Percentiles rank a stretch among this genome's conserved stretches.
Conservation (phyloP, 2,113 vertebrate species). For the Cathartes aura region DNA sequence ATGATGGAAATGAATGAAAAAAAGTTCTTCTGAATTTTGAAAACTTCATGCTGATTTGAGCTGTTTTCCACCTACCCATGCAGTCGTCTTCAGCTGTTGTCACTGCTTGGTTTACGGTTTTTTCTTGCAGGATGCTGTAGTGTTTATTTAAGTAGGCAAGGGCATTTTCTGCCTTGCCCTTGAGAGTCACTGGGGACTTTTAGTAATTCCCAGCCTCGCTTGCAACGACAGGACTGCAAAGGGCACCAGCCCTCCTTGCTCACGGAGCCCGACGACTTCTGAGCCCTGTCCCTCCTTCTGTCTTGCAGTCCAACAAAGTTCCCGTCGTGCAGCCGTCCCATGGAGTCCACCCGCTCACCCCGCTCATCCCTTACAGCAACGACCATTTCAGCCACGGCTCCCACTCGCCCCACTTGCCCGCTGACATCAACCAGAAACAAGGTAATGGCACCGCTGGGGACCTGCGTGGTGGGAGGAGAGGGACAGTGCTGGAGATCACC, state of each 20-base stretch:
- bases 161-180: not conserved
- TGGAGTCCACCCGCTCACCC: conserved; percentile 91
- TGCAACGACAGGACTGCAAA: not conserved
- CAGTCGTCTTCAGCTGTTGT: not conserved
- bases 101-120: not conserved
- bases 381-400: conserved; percentile 92
- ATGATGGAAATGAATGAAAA: not conserved
- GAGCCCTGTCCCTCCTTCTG: conserved; percentile 19
- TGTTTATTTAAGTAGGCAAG: not conserved
- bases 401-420: conserved; percentile 88
- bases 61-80: not conserved
- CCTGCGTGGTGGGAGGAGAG: not conserved
- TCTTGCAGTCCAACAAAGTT: conserved; percentile 94
- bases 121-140: not conserved
- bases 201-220: not conserved
- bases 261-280: fast-evolving
- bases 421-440: conserved; percentile 96
- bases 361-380: conserved; percentile 93
- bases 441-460: conserved; percentile 74
- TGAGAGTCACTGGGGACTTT: not conserved
- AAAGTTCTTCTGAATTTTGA: not conserved
- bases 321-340: conserved; percentile 93
- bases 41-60: not conserved
- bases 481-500: not conserved
- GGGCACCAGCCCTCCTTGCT: not conserved